These are phyloP conservation scores for Pomacea maculata DNA, from an alignment of 1,140 invertebrate genomes.

Conservation along the genomic window DNA sequence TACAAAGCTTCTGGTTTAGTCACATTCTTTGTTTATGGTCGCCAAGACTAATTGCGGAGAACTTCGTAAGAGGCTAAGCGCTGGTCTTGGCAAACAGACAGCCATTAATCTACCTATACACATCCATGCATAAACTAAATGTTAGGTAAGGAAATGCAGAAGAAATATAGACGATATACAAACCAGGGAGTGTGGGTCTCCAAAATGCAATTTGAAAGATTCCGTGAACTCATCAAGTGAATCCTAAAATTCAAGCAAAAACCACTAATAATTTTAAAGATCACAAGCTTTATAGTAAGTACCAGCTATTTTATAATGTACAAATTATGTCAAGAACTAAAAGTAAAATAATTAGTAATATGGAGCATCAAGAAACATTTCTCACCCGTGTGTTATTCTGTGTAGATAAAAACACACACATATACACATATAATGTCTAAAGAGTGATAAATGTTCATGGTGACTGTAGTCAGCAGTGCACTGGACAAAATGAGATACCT, in stretches of 20 bases:
- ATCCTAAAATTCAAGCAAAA: slow-evolving; percentile 1
- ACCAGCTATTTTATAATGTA: not conserved
- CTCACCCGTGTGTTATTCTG: not conserved
- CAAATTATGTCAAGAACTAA: not conserved
- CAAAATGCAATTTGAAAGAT: not conserved
- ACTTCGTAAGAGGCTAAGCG: no score
- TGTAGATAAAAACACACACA: not conserved
- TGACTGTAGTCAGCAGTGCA: not conserved
- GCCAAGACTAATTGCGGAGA: no score
- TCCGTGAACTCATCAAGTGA: not conserved
- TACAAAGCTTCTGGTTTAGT: no score
- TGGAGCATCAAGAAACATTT: not conserved
- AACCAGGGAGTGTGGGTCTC: not conserved
- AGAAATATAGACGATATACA: not conserved
- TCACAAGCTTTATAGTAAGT: no score
- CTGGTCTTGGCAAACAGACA: no score
- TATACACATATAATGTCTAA: not conserved
- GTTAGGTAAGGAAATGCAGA: not conserved
- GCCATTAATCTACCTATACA: no score
- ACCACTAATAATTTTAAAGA: not conserved
- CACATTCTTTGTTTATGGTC: no score
- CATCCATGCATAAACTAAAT: not conserved
- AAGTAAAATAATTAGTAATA: not conserved
- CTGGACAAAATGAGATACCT: slow-evolving; percentile 37
- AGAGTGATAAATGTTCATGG: not conserved